Evolutionary conservation across 2,888 invertebrate species (phyloP).

Genomic region (Epinotia ramella): DNA sequence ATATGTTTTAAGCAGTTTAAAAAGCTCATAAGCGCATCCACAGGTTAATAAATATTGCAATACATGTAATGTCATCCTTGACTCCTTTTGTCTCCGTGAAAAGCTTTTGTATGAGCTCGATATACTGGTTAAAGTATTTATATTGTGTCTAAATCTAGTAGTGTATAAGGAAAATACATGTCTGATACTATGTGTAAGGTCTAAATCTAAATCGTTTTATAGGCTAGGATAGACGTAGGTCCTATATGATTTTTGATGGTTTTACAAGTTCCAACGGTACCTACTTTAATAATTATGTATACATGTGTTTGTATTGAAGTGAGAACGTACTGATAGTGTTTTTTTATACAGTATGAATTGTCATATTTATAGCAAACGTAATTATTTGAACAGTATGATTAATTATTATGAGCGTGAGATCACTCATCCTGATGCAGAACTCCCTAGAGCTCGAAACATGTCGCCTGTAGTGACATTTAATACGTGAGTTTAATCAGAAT

Average conservation of each 20-base stretch:
- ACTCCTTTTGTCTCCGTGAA: neutral
- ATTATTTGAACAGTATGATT: too few relatives aligned
- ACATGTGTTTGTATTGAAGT: conserved; percentile 18
- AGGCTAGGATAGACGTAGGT: conserved; percentile 65
- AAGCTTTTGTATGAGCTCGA: neutral
- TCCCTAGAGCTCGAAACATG: too few relatives aligned
- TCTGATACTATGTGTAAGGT: conserved; percentile 86
- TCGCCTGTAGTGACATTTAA: too few relatives aligned
- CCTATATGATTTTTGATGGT: conserved; percentile 60
- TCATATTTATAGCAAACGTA: too few relatives aligned
- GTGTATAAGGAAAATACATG: conserved; percentile 82
- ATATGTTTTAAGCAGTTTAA: conserved; percentile 48
- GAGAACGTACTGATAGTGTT: neutral
- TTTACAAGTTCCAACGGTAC: conserved; percentile 51
- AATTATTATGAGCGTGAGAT: too few relatives aligned
- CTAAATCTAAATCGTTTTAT: conserved; percentile 65
- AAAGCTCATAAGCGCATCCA: conserved; percentile 13
- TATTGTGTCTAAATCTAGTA: conserved; percentile 55
- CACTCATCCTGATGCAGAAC: too few relatives aligned
- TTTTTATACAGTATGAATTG: too few relatives aligned
- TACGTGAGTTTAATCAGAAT: too few relatives aligned
- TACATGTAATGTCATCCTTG: too few relatives aligned
- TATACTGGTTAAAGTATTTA: conserved; percentile 6
- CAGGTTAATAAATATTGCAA: neutral
- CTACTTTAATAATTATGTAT: conserved; percentile 23